These are phyloP conservation scores for Globodera ellingtonae DNA, from an alignment of 1,140 invertebrate genomes.

Conservation along the genomic window DNA sequence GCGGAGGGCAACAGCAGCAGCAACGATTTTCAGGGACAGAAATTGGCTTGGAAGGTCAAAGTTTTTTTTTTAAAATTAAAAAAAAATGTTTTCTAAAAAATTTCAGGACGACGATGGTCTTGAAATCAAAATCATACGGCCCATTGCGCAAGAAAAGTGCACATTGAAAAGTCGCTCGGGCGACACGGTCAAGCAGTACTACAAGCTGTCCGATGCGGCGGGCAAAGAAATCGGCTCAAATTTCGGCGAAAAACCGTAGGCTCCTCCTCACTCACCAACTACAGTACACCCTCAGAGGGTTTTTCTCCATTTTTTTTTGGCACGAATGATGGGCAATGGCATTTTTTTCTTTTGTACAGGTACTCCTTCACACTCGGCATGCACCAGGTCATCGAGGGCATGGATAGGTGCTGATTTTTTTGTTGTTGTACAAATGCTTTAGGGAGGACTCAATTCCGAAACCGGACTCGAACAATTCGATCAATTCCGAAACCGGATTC, in stretches of 20 bases:
- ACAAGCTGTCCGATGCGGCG: conserved; percentile 59
- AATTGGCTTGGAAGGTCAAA: conserved; percentile 39
- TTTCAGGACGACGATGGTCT: conserved; percentile 59
- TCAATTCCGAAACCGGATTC: too few relatives aligned
- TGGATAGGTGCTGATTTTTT: conserved; percentile 51
- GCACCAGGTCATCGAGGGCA: conserved; percentile 61
- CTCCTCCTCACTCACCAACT: conserved; percentile 1
- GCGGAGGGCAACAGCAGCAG: background rate
- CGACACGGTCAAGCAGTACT: conserved; percentile 62
- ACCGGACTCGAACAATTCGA: too few relatives aligned
- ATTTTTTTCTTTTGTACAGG: conserved; percentile 39
- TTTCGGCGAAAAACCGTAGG: conserved; percentile 65
- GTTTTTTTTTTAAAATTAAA: background rate
- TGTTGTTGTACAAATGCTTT: too few relatives aligned
- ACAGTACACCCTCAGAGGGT: background rate
- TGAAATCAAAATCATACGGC: conserved; percentile 63
- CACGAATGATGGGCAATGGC: background rate
- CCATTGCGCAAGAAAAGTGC: conserved; percentile 61
- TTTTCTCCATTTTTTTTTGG: conserved; percentile 28
- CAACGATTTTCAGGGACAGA: conserved; percentile 46
- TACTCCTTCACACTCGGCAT: conserved; percentile 62
- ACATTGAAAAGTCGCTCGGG: conserved; percentile 60
- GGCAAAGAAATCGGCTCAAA: conserved; percentile 65
- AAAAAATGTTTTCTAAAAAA: background rate
- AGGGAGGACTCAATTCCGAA: too few relatives aligned